Percentiles rank a stretch among this genome's conserved stretches.
Evolutionary conservation across 2,113 vertebrate species (phyloP).

Genomic region (Plotosus lineatus): DNA sequence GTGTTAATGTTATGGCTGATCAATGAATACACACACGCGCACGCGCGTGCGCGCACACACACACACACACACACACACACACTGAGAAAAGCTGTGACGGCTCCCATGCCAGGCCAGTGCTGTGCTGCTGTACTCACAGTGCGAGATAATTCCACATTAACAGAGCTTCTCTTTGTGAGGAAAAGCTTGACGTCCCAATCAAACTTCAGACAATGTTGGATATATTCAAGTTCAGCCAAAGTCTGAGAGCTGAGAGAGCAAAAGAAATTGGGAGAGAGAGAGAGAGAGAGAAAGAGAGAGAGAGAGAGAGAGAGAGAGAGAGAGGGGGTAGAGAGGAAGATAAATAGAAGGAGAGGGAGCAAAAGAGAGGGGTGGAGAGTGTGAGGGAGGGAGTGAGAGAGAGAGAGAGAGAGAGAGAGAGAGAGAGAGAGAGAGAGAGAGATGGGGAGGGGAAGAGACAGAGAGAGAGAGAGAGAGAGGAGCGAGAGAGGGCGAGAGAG

Average conservation of each 20-base stretch:
- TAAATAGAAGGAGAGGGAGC: background rate
- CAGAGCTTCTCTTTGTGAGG: conserved; percentile 74
- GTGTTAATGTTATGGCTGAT: too few species aligned
- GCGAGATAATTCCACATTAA: conserved; percentile 78
- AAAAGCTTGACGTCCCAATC: conserved; percentile 83
- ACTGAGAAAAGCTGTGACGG: background rate
- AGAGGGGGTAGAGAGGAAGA: conserved; percentile 14
- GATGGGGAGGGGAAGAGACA: too few species aligned
- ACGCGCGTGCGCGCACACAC: too few species aligned
- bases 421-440: background rate
- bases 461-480: too few species aligned
- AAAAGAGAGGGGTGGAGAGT: too few species aligned
- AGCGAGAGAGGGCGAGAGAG: background rate
- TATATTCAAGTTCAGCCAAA: conserved; percentile 86
- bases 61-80: background rate
- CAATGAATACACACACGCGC: too few species aligned
- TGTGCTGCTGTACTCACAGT: conserved; percentile 69
- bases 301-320: background rate
- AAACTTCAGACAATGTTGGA: conserved; percentile 92
- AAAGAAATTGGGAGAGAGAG: too few species aligned
- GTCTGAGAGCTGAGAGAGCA: conserved; percentile 80
- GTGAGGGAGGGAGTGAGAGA: conserved; percentile 50
- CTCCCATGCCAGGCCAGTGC: background rate
- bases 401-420: too few species aligned
- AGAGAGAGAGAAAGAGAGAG: background rate